Conservation (phyloP, 2,113 vertebrate genomes). For the Camelus dromedarius region DNA sequence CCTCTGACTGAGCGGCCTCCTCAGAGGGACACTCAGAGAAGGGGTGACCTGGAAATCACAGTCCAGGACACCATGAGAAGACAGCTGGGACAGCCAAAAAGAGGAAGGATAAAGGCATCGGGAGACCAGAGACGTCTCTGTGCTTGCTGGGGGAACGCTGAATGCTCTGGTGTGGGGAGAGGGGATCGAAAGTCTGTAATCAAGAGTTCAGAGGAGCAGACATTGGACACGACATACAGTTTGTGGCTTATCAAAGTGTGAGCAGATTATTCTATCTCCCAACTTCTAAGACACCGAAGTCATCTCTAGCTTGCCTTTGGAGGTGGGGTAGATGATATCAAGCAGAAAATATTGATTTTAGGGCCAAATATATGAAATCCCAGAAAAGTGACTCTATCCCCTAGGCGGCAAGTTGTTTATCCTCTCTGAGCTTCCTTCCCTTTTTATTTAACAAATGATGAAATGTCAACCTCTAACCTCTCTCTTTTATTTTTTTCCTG, state of each 20-base stretch:
- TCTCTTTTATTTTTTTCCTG: background rate
- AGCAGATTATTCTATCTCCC: background rate
- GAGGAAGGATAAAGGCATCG: fast-evolving
- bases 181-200: fast-evolving
- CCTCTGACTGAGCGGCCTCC: no score
- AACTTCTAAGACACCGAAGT: background rate
- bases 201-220: background rate
- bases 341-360: background rate
- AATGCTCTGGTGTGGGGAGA: background rate
- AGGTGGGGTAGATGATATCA: background rate
- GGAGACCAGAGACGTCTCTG: background rate
- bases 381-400: background rate
- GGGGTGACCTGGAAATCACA: fast-evolving
- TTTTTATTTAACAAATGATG: background rate
- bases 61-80: background rate
- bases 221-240: background rate
- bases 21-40: background rate
- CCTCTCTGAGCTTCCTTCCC: background rate
- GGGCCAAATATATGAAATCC: background rate
- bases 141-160: background rate
- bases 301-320: background rate
- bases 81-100: background rate
- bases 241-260: background rate
- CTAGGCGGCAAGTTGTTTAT: background rate
- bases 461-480: background rate